phyloP scores from a whole-genome alignment of 2,113 vertebrate species.

The Cranoglanis bouderius region DNA sequence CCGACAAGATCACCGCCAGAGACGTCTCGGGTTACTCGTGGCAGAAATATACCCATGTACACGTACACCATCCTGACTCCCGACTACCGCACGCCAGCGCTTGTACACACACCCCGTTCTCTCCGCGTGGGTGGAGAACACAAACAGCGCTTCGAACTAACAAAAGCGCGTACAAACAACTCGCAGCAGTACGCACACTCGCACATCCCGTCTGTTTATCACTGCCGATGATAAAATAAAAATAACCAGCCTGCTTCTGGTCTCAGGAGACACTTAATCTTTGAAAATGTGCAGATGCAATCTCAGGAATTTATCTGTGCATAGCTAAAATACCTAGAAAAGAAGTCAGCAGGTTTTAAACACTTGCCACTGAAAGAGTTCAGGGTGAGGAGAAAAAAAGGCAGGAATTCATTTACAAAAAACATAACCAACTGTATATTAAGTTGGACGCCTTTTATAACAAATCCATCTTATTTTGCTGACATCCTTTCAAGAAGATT shows the following conservation, averaged over 20 bases:
- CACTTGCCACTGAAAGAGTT: background rate
- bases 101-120: too few species aligned
- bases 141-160: background rate
- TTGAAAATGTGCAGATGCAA: background rate
- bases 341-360: background rate
- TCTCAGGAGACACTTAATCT: background rate
- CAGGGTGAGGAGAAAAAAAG: background rate
- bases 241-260: background rate
- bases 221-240: too few species aligned
- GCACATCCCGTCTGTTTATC: background rate
- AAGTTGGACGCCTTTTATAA: background rate
- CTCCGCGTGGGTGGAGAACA: background rate
- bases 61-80: constrained; percentile 10
- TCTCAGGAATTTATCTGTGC: background rate
- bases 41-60: background rate
- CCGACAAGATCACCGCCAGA: constrained; percentile 20
- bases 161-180: background rate
- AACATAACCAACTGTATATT: background rate
- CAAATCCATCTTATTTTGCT: background rate
- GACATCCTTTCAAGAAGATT: background rate
- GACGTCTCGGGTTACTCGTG: constrained; percentile 45
- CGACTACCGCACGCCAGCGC: background rate
- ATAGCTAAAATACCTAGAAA: background rate
- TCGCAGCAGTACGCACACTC: too few species aligned
- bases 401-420: background rate